Evolutionary conservation across 1,140 invertebrate genomes (phyloP).

Genomic region (Latrodectus geometricus): DNA sequence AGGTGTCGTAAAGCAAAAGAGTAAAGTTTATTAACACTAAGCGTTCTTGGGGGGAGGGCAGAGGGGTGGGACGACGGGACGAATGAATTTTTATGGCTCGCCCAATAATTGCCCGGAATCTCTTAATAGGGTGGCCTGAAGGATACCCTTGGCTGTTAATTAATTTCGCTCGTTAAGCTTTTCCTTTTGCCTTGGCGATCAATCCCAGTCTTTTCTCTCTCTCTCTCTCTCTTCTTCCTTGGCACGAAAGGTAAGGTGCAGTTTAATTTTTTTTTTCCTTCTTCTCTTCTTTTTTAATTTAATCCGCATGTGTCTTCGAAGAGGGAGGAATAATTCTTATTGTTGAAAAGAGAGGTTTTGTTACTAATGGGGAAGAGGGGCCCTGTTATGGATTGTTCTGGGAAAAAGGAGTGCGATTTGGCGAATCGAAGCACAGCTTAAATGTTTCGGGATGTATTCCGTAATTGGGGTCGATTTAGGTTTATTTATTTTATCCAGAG

Average conservation of each 20-base stretch:
- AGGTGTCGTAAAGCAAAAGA: slow-evolving; percentile 61
- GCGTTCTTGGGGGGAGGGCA: slow-evolving; percentile 34
- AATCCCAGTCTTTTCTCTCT: slow-evolving; percentile 11
- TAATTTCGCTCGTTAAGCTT: slow-evolving; percentile 60
- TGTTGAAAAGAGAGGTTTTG: slow-evolving; percentile 4
- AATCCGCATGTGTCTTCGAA: neutral
- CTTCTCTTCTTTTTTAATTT: neutral
- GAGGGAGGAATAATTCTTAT: neutral
- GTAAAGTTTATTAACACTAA: slow-evolving; percentile 61
- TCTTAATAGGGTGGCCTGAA: slow-evolving; percentile 52
- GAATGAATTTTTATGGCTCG: slow-evolving; percentile 58
- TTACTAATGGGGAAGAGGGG: neutral
- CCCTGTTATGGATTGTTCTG: neutral
- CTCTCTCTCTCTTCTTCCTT: neutral
- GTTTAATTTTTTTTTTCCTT: slow-evolving; percentile 13
- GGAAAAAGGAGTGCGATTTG: neutral
- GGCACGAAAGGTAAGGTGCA: slow-evolving; percentile 19
- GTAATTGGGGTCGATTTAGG: too few species aligned
- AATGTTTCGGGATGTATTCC: too few species aligned
- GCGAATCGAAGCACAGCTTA: too few species aligned
- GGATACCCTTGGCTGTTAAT: slow-evolving; percentile 50
- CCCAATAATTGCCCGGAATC: slow-evolving; percentile 60
- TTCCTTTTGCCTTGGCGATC: slow-evolving; percentile 34
- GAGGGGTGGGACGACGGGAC: neutral
- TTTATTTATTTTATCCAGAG: too few species aligned